Evolutionary conservation across 2,888 invertebrate species (phyloP).

Genomic region (Mythimna lalbum): DNA sequence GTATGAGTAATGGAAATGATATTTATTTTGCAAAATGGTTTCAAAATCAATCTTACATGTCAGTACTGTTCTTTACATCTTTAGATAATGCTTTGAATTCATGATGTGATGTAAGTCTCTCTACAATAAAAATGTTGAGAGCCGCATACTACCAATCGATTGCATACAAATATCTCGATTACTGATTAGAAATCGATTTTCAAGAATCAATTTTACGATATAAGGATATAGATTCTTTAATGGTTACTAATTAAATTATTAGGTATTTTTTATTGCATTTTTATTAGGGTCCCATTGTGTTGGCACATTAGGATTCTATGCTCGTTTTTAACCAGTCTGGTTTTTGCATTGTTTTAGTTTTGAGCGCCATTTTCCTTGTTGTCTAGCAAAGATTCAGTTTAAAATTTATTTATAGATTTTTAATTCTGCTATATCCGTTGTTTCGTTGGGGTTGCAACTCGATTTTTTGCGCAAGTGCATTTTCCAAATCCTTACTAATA

Average conservation of each 20-base stretch:
- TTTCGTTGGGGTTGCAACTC: background rate
- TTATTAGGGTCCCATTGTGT: conserved; percentile 44
- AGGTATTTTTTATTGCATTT: conserved; percentile 41
- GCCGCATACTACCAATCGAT: conserved; percentile 35
- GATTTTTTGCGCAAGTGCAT: no score
- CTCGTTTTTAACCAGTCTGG: conserved; percentile 33
- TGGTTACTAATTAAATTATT: conserved; percentile 66
- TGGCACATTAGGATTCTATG: conserved; percentile 34
- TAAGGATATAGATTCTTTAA: conserved; percentile 69
- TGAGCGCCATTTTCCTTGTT: conserved; percentile 40
- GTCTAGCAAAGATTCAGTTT: conserved; percentile 14
- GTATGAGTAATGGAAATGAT: no score
- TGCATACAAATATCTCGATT: conserved; percentile 59
- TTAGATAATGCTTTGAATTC: background rate
- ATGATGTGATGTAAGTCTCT: background rate
- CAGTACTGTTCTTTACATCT: no score
- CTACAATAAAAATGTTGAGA: conserved; percentile 48
- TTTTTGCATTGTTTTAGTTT: conserved; percentile 31
- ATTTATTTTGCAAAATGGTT: no score
- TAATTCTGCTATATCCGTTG: background rate
- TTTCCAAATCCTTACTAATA: no score
- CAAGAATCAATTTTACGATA: conserved; percentile 70
- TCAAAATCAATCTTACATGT: no score
- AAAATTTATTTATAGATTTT: conserved; percentile 2
- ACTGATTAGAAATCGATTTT: conserved; percentile 70